Conservation (phyloP, 2,113 vertebrate genomes). For the Tympanuchus pallidicinctus region DNA sequence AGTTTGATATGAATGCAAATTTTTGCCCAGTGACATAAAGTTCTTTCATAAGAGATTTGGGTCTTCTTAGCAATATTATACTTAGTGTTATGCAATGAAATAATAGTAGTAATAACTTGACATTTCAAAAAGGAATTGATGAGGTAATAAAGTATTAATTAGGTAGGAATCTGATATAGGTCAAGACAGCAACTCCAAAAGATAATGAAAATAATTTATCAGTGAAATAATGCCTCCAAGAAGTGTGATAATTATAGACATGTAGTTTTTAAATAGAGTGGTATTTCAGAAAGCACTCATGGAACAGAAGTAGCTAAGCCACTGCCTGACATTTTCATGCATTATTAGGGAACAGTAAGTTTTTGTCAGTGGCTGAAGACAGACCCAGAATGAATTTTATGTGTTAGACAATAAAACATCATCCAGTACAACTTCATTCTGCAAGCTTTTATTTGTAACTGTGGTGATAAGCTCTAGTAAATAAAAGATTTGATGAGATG, state of each 20-base stretch:
- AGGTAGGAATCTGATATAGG: neutral
- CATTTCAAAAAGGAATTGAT: neutral
- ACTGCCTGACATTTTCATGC: neutral
- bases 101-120: neutral
- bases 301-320: neutral
- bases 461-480: neutral
- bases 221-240: neutral
- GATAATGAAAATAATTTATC: constrained; percentile 8
- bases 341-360: neutral
- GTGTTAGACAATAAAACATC: neutral
- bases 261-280: neutral
- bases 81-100: neutral
- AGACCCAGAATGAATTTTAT: neutral
- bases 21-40: neutral
- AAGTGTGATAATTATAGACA: neutral
- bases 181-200: neutral
- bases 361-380: neutral
- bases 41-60: neutral
- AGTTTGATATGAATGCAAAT: neutral
- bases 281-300: neutral
- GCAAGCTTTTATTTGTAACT: neutral
- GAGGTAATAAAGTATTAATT: constrained; percentile 18
- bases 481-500: neutral
- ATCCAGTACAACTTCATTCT: neutral
- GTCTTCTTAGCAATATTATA: neutral